phyloP scores from a whole-genome alignment of 2,113 vertebrate genomes.

The Gymnorhina tibicen region DNA sequence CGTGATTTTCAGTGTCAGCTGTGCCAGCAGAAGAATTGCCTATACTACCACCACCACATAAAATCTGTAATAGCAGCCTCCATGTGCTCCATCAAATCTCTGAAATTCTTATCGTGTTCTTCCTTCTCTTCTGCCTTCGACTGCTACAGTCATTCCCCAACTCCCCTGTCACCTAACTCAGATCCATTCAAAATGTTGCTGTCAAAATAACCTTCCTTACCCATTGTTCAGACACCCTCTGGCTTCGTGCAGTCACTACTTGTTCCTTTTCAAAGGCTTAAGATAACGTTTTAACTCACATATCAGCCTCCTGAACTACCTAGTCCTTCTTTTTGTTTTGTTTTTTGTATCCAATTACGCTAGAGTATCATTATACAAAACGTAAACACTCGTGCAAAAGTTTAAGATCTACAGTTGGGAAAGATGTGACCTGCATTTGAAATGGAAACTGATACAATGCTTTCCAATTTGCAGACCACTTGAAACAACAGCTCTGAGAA shows the following conservation, averaged over 20 bases:
- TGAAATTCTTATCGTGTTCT: not conserved
- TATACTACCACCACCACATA: not conserved
- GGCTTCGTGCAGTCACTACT: not conserved
- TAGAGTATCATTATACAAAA: not conserved
- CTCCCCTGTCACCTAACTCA: not conserved
- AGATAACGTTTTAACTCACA: constrained; percentile 33
- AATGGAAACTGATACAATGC: constrained; percentile 31
- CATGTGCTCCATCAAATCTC: not conserved
- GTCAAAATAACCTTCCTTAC: constrained; percentile 57
- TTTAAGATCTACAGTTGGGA: not conserved
- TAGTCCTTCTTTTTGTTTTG: not conserved
- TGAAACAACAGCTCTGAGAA: constrained; percentile 43
- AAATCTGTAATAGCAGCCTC: not conserved
- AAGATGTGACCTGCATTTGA: constrained; percentile 34
- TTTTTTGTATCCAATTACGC: not conserved
- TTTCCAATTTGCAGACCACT: constrained; percentile 47
- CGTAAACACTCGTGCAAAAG: constrained; percentile 20
- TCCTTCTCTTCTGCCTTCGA: not conserved
- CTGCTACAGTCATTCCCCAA: not conserved
- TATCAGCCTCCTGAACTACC: constrained; percentile 7
- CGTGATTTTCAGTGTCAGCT: not conserved
- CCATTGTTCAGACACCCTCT: constrained; percentile 35
- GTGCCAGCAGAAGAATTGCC: not conserved
- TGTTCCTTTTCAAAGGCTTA: constrained; percentile 32
- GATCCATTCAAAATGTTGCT: constrained; percentile 39